phyloP scores from a whole-genome alignment of 1,140 invertebrate species.

The Babylonia areolata region DNA sequence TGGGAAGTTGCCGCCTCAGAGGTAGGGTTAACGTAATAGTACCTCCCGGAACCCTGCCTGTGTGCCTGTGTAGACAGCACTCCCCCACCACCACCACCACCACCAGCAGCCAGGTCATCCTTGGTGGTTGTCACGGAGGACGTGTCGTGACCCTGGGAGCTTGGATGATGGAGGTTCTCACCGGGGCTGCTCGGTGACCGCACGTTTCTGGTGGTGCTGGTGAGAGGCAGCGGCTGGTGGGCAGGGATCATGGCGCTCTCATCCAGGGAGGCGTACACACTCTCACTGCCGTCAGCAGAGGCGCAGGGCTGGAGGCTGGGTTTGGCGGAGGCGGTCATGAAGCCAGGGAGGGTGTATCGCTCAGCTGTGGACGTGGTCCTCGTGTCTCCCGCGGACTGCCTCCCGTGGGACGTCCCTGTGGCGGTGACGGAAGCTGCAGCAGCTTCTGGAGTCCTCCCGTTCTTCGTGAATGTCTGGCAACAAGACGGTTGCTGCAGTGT shows the following conservation, averaged over 20 bases:
- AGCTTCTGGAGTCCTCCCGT: neutral
- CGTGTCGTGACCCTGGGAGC: no score
- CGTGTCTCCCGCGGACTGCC: neutral
- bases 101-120: no score
- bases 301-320: neutral
- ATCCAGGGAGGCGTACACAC: neutral
- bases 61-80: neutral
- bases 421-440: neutral
- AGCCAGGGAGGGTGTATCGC: neutral
- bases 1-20: neutral
- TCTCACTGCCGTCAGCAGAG: neutral
- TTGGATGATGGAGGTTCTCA: no score
- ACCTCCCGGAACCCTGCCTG: neutral
- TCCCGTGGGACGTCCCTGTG: neutral
- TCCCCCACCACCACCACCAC: no score
- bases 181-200: neutral
- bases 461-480: neutral
- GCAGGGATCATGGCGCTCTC: neutral
- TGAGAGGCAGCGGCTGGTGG: neutral
- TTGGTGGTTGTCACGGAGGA: no score
- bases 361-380: neutral
- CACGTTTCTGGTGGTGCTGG: neutral
- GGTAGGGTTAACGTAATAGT: neutral
- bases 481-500: no score
- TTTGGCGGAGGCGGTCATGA: neutral